phyloP scores from a whole-genome alignment of 2,113 vertebrate species.

The Melanostigma gelatinosum region DNA sequence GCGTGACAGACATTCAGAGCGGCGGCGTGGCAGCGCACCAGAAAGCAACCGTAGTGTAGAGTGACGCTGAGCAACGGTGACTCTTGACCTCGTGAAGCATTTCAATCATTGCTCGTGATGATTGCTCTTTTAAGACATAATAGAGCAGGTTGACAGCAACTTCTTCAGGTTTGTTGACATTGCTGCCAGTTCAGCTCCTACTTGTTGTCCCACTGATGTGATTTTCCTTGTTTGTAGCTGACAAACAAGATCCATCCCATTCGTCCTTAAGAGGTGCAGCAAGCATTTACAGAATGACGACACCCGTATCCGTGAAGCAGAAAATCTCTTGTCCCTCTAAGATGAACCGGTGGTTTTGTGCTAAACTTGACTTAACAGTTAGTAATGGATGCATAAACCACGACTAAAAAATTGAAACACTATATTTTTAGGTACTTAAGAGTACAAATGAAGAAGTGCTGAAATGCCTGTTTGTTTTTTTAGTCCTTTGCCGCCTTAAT shows the following conservation, averaged over 20 bases:
- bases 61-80: background rate
- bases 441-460: background rate
- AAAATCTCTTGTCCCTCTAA: too few species aligned
- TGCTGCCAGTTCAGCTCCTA: background rate
- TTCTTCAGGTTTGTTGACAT: background rate
- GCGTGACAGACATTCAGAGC: conserved; percentile 6
- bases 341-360: background rate
- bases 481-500: background rate
- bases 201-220: background rate
- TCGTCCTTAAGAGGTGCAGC: background rate
- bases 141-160: background rate
- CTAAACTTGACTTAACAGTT: background rate
- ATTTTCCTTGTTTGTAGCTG: background rate
- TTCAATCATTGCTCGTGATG: background rate
- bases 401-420: too few species aligned
- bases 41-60: background rate
- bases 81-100: background rate
- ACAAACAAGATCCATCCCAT: background rate
- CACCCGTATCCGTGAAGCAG: too few species aligned
- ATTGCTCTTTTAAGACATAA: background rate
- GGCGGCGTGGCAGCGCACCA: background rate
- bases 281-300: background rate
- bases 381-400: background rate
- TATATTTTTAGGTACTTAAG: background rate
- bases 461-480: background rate